Evolutionary conservation across 2,888 invertebrate species (phyloP).

Genomic region (Calliphora vomitoria): DNA sequence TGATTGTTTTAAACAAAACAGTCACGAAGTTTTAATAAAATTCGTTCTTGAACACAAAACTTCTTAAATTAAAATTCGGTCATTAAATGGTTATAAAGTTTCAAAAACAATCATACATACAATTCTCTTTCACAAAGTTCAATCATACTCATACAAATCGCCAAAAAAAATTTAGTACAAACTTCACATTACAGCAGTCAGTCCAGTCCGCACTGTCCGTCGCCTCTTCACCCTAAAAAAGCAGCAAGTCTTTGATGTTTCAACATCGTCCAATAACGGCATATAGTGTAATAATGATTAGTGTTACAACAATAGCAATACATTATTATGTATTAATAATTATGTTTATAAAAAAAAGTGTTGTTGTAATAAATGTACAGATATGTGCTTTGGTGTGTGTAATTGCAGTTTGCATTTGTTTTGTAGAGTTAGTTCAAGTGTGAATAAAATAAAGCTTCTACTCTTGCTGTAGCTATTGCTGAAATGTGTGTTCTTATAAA

Average conservation of each 20-base stretch:
- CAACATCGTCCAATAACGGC: constrained; percentile 9
- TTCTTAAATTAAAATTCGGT: neutral
- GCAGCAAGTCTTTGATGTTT: neutral
- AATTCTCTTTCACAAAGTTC: neutral
- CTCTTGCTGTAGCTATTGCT: constrained; percentile 37
- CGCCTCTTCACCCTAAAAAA: neutral
- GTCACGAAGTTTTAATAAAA: neutral
- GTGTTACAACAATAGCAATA: constrained; percentile 33
- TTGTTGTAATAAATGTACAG: neutral
- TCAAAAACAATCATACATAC: neutral
- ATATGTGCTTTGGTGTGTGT: constrained; percentile 2
- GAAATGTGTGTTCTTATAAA: constrained; percentile 11
- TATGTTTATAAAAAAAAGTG: neutral
- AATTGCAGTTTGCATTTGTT: constrained; percentile 39
- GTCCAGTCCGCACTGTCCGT: too few relatives aligned
- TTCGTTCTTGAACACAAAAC: neutral
- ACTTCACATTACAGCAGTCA: neutral
- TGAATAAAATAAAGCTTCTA: constrained; percentile 34
- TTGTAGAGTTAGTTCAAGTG: constrained; percentile 44
- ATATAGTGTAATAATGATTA: constrained; percentile 18
- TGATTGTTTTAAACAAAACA: neutral
- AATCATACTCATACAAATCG: neutral
- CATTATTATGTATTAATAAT: constrained; percentile 41
- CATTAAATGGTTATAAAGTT: neutral
- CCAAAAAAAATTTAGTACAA: neutral